Evolutionary conservation across 2,888 invertebrate species (phyloP), one percentile per base, ranked within the genome.

Genomic region (Diaphora mendica): DNA sequence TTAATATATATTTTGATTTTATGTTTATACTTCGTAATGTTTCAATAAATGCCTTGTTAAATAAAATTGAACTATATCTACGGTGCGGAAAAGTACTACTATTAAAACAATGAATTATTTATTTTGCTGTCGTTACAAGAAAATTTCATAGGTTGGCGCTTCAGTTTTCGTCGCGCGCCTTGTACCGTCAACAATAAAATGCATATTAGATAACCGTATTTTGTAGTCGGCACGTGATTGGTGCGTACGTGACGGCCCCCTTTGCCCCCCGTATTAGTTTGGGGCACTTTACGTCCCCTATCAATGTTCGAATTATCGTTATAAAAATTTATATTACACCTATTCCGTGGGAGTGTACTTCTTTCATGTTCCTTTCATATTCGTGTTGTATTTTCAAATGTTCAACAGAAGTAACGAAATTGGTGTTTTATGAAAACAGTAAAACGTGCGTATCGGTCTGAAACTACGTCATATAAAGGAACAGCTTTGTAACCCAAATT

Each of bases 201-300:
- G 94, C 94, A 95, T 95, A 95, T 94, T 94, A 94, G 91, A 95
- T 94, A 94, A 92, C 90, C 83, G 86, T 94, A 90, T 94, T 95
- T 95, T 95, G 95, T 94, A 87, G 91, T 85, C 85, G 76, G 88
- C 90, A 94, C 95, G 95, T 95, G 95, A 94, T 94, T 92, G 92
- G 90, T 84, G 84, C 82, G 70, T 72, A 77, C 77, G 77, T 77
- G 76, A 44, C 66, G 64, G 39, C 69, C 71, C 62, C 72, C 64
- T 35, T 42, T 30, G 23, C 30, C 81, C 71, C 74, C 75, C 73
- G 83, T 86, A 85, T 88, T 88, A 88, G 79, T 85, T 81, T 77
- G 51, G 64, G 64, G 11, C 73, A 75, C 26, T 86, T 86, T 87
- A 86, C 83, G 77, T 67, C 64, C 75, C 78, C 79, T 81, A 84